Percentiles rank a stretch among this genome's conserved stretches.
phyloP scores from a whole-genome alignment of 53 echinoderm and acorn worm genomes.

The Henricia sp. region DNA sequence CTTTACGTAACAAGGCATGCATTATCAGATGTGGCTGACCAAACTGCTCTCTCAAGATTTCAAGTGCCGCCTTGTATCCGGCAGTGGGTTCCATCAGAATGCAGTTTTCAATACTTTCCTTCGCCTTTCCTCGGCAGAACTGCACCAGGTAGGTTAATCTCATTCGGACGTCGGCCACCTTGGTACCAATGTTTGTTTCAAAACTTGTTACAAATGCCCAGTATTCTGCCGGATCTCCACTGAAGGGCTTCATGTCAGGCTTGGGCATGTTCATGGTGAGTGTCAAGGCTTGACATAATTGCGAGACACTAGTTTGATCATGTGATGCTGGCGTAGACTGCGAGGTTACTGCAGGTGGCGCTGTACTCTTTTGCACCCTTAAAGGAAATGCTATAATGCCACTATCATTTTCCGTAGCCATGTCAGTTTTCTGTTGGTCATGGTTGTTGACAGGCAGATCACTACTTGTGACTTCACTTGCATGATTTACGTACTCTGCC shows the following conservation, averaged over 20 bases:
- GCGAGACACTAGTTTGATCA: background rate
- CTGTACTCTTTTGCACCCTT: background rate
- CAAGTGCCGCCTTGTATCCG: constrained; percentile 33
- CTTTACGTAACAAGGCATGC: constrained; percentile 36
- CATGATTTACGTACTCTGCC: no score
- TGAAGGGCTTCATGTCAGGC: constrained; percentile 22
- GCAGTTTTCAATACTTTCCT: constrained; percentile 54
- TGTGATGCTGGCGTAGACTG: background rate
- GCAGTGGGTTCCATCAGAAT: constrained; percentile 22
- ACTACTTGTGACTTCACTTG: no score
- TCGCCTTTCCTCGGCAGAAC: constrained; percentile 58
- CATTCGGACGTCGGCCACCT: constrained; percentile 21
- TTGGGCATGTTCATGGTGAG: constrained; percentile 30
- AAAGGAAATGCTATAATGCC: background rate
- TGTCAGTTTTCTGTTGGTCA: background rate
- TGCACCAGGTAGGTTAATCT: constrained; percentile 54
- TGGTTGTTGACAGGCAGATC: background rate
- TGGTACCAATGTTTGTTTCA: constrained; percentile 47
- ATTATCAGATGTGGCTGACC: constrained; percentile 50
- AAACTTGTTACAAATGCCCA: constrained; percentile 49
- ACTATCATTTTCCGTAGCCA: background rate
- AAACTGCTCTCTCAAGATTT: constrained; percentile 56
- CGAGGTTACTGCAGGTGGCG: background rate
- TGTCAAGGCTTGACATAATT: constrained; percentile 3
- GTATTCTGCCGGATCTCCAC: constrained; percentile 64